A percentile compares a stretch with the other conserved stretches of the same genome.
Evolutionary conservation across 1,140 invertebrate species (phyloP).

Genomic region (Drosophila dunni): DNA sequence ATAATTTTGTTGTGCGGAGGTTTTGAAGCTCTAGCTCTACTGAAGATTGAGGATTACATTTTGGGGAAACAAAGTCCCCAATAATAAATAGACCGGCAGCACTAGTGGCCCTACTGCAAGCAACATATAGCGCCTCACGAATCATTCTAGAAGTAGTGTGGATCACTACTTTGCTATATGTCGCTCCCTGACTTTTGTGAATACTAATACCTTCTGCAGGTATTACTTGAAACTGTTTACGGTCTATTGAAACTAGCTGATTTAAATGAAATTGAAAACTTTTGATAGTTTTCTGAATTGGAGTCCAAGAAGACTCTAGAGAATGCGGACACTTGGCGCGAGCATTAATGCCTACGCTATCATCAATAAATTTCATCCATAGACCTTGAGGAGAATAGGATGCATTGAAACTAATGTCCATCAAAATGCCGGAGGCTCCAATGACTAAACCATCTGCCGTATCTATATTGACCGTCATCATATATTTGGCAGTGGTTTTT

Average conservation of each 20-base stretch:
- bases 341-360: too few relatives aligned
- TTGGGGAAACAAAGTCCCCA: background rate
- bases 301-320: too few relatives aligned
- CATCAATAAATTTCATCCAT: too few relatives aligned
- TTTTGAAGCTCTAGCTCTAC: background rate
- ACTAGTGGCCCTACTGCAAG: constrained; percentile 25
- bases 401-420: too few relatives aligned
- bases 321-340: too few relatives aligned
- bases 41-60: background rate
- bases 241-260: background rate
- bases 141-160: constrained; percentile 9
- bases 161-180: constrained; percentile 8
- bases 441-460: too few relatives aligned
- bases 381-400: too few relatives aligned
- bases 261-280: background rate
- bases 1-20: background rate
- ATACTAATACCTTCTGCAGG: background rate
- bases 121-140: too few relatives aligned
- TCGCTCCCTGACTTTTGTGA: background rate
- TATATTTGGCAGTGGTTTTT: too few relatives aligned
- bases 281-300: too few relatives aligned
- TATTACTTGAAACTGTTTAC: constrained; percentile 1
- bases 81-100: background rate
- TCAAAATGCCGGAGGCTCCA: too few relatives aligned
- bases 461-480: too few relatives aligned